These are phyloP conservation scores for Picus viridis DNA, from an alignment of 2,797 vertebrate genomes.

Conservation along the genomic window DNA sequence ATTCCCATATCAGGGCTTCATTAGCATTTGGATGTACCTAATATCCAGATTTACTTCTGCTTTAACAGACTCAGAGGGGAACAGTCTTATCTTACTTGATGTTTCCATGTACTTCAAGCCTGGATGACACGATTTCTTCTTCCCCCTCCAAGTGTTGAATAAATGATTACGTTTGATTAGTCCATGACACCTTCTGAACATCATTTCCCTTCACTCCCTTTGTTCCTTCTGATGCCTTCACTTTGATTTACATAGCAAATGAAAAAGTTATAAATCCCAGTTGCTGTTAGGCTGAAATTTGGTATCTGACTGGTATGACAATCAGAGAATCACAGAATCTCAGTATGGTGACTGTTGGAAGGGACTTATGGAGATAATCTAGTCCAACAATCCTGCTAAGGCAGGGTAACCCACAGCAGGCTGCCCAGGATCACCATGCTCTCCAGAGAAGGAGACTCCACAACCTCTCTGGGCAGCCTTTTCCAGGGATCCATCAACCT, in stretches of 20 bases:
- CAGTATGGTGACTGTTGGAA: no score
- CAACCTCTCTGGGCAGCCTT: no score
- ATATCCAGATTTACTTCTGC: not conserved
- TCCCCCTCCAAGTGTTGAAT: not conserved
- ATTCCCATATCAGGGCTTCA: not conserved
- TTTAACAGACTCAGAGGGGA: not conserved
- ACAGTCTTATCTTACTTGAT: not conserved
- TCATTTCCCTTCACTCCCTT: not conserved
- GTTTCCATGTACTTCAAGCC: not conserved
- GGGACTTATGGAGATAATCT: no score
- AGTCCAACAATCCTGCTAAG: no score
- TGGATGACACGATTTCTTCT: not conserved
- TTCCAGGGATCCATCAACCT: no score
- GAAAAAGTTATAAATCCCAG: constrained; percentile 23
- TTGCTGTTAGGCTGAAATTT: not conserved
- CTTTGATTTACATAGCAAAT: constrained; percentile 26
- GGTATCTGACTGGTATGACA: not conserved
- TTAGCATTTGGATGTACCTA: not conserved
- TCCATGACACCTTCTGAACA: not conserved
- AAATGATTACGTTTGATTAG: constrained; percentile 28
- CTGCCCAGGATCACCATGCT: no score
- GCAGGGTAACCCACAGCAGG: no score
- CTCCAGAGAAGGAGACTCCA: no score
- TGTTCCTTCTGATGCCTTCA: not conserved
- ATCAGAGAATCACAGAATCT: not conserved